Base-by-base conservation (phyloP, 2,888 invertebrate genomes). In the Nudaria mundana region DNA sequence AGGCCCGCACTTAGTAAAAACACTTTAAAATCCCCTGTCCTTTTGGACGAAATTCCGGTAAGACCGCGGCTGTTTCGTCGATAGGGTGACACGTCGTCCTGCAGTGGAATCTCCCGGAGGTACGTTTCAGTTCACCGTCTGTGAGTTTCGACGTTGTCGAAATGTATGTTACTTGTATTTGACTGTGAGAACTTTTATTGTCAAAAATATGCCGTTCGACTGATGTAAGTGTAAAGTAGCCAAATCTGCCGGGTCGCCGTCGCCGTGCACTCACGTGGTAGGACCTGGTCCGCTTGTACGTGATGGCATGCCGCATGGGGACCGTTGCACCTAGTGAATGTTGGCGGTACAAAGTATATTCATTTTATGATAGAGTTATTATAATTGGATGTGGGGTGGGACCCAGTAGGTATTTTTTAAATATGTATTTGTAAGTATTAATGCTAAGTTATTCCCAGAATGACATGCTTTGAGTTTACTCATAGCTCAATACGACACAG, bases 401-500 rank as follows among this genome's bases (percentile, higher is more conserved):
- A 84, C 83, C 84, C 85, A 77, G 76, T 85, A 83, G 82, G 63
- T 83, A 79, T 76, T 79, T 69, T n/a, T 66, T 71, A 71, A 74
- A 69, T 61, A 53, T 76, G 70, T 80, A 81, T 77, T 71, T 74
- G 66, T 83, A 81, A 83, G 84, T 84, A 78, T 82, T 84, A 82
- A 65, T 73, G 60, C 77, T 85, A 83, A 83, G 80, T 83, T 85
- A 81, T 82, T 85, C 81, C n/a, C 81, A 79, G 70, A 76, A 77
- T 76, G 77, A 77, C 74, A 68, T 72, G 76, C 74, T 78, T 73
- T 72, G 78, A 66, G 74, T 72, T 66, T 72, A 64, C 58, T 66
- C 58, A 53, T 65, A 61, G 64, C 52, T 56, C 60, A 57, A 56
- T 56, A 18, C 8, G 20, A 20, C 8, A 55, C 59, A 62, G 48